A percentile compares a stretch with the other conserved stretches of the same genome.
These are phyloP conservation scores for Seira musarum DNA, from an alignment of 2,888 invertebrate species.

Conservation along the genomic window DNA sequence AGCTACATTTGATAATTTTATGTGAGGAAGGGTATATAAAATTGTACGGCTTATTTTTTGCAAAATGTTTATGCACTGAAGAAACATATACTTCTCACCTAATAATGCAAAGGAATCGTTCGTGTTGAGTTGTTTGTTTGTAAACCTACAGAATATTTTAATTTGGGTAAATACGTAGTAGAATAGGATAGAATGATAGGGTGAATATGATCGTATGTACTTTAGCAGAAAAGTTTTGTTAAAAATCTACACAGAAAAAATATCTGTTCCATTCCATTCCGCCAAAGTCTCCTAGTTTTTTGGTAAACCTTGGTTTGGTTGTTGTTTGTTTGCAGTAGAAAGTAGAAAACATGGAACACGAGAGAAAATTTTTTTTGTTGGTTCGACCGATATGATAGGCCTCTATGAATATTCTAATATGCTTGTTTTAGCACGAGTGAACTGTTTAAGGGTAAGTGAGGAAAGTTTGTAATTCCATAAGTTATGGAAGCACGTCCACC, in stretches of 20 bases:
- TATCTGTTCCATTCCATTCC: no score
- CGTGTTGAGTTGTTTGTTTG: background rate
- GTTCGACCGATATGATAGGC: background rate
- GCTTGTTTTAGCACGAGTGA: background rate
- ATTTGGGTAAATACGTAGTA: background rate
- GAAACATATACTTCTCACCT: background rate
- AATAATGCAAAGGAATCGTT: background rate
- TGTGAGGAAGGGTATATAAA: background rate
- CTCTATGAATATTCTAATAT: background rate
- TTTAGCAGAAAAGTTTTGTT: no score
- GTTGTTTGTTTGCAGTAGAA: no score
- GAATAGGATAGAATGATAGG: background rate
- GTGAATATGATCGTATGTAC: constrained; percentile 11
- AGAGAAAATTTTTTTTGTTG: background rate
- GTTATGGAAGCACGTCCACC: constrained; percentile 63
- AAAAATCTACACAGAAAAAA: no score
- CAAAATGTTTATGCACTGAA: background rate
- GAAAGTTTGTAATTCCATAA: constrained; percentile 63
- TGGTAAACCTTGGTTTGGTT: no score
- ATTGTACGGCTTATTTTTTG: background rate
- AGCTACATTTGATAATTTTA: constrained; percentile 5
- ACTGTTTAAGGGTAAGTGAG: constrained; percentile 44
- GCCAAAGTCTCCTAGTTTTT: no score
- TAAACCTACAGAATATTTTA: constrained; percentile 9
- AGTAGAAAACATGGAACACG: constrained; percentile 5